These are phyloP conservation scores for Microplitis mediator DNA, from an alignment of 1,140 invertebrate species.

Conservation along the genomic window DNA sequence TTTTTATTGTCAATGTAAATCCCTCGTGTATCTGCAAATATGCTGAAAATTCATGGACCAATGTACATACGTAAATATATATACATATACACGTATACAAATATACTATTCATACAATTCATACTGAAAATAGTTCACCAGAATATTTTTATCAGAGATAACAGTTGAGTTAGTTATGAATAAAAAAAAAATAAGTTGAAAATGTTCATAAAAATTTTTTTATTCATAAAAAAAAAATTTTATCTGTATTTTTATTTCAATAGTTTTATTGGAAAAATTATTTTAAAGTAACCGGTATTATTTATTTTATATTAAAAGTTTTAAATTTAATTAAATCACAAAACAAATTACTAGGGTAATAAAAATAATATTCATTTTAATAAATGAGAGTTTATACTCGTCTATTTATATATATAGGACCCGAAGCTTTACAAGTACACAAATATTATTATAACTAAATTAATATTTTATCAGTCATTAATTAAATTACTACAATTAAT, in stretches of 20 bases:
- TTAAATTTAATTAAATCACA: no score
- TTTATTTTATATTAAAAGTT: no score
- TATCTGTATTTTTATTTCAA: not conserved
- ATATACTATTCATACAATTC: no score
- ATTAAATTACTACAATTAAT: no score
- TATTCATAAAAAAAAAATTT: not conserved
- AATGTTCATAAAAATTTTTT: constrained; percentile 16
- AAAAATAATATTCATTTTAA: no score
- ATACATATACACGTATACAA: no score
- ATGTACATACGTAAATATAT: constrained; percentile 2
- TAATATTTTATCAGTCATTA: no score
- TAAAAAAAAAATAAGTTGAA: constrained; percentile 5
- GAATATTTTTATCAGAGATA: constrained; percentile 14
- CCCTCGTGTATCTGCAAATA: constrained; percentile 25
- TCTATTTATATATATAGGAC: no score
- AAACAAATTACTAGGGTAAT: no score
- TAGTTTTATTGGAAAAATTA: not conserved
- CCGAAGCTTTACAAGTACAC: no score
- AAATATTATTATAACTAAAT: no score
- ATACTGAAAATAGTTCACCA: not conserved
- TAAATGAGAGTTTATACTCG: no score
- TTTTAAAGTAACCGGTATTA: not conserved
- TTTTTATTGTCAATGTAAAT: constrained; percentile 24
- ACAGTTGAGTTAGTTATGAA: constrained; percentile 13
- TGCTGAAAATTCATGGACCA: constrained; percentile 30